These are phyloP conservation scores for Numenius phaeopus DNA, from an alignment of 2,797 vertebrate species.

Conservation along the genomic window DNA sequence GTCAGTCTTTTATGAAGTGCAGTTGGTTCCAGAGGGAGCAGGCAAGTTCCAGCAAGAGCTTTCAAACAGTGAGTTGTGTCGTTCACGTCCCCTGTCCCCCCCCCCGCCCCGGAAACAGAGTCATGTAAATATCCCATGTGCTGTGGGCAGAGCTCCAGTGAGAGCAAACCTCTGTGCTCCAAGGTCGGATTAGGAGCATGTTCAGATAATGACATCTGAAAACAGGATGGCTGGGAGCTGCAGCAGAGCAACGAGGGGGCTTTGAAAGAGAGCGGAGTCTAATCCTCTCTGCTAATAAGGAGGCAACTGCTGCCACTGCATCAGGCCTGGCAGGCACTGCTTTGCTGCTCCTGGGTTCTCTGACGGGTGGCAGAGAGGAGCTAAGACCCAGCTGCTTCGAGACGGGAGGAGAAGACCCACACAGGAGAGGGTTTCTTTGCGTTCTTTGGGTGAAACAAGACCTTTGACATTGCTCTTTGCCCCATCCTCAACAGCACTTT, in stretches of 20 bases:
- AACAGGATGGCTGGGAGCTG: conserved; percentile 10
- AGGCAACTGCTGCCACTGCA: conserved; percentile 86
- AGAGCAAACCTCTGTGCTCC: conserved; percentile 28
- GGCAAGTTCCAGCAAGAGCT: conserved; percentile 81
- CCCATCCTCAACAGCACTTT: neutral
- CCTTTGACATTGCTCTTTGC: no score
- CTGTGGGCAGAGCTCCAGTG: conserved; percentile 49
- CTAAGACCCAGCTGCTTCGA: neutral
- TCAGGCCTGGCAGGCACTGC: neutral
- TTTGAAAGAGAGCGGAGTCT: conserved; percentile 44
- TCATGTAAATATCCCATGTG: conserved; percentile 56
- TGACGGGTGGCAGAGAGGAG: neutral
- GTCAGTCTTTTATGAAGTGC: conserved; percentile 58
- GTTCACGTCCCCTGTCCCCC: neutral
- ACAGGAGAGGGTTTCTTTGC: neutral
- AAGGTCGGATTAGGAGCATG: conserved; percentile 8
- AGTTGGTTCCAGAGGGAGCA: conserved; percentile 75
- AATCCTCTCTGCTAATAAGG: conserved; percentile 42
- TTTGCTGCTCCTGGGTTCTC: neutral
- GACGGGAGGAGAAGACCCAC: neutral
- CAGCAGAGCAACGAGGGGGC: neutral
- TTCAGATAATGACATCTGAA: conserved; percentile 34
- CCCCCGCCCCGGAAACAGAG: neutral
- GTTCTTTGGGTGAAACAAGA: neutral
- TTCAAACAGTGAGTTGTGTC: neutral